Evolutionary conservation across 1,140 invertebrate genomes (phyloP), one percentile per base, ranked within the genome.

Genomic region (Trinorchestia longiramus): DNA sequence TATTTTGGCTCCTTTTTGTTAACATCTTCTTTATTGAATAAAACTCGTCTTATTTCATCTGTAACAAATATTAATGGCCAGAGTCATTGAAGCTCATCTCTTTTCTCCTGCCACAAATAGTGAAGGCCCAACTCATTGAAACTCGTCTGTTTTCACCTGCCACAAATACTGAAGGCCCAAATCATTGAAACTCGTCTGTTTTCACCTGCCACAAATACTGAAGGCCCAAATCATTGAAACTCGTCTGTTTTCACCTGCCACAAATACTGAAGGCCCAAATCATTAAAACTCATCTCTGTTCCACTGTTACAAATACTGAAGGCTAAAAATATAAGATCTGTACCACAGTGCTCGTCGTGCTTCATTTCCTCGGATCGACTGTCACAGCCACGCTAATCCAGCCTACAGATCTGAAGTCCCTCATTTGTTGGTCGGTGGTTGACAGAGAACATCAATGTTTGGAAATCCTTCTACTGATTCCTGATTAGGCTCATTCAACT

Each of bases 401-500:
- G 62, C 15, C 62, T 77, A 36, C 62, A 77, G 15, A 23, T 77
- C 62, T 19, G 62, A 77, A 77, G 62, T 77, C 62, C 62, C 62
- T 77, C 62, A 77, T 77, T 77, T 77, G 62, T 77, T 77, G 62
- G 62, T 77, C 62, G 62, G 62, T 77, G 62, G 15, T 77, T 77
- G 62, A 36, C 62, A 23, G 62, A 77, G 62, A 77, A 36, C 62
- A 11, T 11, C 8, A 77, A 28, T 77, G 62, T 77, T 77, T 36
- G 62, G 62, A 77, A 77, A 77, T 77, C 62, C 28, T 11, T 28
- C 62, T 77, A 77, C 62, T 11, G 1, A 3, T 36, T 77, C 62
- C 62, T 77, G 62, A 77, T 77, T 77, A 77, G 62, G 62, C 62
- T 77, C 62, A 77, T 77, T 77, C 62, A 77, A 77, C 62, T 77